Evolutionary conservation across 2,797 vertebrate species (phyloP).

Genomic region (Pipistrellus pipistrellus): DNA sequence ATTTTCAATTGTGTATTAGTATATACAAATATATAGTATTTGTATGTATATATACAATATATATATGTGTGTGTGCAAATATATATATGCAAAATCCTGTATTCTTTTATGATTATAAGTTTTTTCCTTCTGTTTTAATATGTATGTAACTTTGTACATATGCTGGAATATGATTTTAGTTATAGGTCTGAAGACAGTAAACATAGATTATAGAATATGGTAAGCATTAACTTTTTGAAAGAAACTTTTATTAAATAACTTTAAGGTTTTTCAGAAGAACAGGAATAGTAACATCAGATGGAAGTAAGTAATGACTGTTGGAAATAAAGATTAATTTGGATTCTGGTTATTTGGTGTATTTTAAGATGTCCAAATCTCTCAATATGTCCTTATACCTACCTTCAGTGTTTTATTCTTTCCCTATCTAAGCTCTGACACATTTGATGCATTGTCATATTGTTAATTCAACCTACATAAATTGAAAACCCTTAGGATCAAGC

Average conservation of each 20-base stretch:
- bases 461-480: slow-evolving; percentile 69
- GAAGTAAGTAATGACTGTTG: background rate
- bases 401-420: slow-evolving; percentile 55
- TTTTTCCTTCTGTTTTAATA: background rate
- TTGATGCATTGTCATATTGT: slow-evolving; percentile 67
- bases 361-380: slow-evolving; percentile 46
- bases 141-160: background rate
- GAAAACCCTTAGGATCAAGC: slow-evolving; percentile 49
- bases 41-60: background rate
- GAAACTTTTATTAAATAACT: slow-evolving; percentile 48
- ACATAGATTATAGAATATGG: background rate
- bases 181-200: background rate
- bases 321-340: slow-evolving; percentile 46
- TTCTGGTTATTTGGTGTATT: slow-evolving; percentile 49
- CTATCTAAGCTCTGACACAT: slow-evolving; percentile 58
- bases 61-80: background rate
- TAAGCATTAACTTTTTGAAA: slow-evolving; percentile 13
- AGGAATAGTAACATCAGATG: background rate
- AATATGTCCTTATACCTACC: background rate
- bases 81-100: background rate
- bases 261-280: background rate
- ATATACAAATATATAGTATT: too few relatives aligned
- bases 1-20: background rate
- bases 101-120: background rate
- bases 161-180: background rate